Percentiles rank a stretch among this genome's conserved stretches.
These are phyloP conservation scores for Eupleurogrammus muticus DNA, from an alignment of 2,797 vertebrate genomes.

Conservation along the genomic window DNA sequence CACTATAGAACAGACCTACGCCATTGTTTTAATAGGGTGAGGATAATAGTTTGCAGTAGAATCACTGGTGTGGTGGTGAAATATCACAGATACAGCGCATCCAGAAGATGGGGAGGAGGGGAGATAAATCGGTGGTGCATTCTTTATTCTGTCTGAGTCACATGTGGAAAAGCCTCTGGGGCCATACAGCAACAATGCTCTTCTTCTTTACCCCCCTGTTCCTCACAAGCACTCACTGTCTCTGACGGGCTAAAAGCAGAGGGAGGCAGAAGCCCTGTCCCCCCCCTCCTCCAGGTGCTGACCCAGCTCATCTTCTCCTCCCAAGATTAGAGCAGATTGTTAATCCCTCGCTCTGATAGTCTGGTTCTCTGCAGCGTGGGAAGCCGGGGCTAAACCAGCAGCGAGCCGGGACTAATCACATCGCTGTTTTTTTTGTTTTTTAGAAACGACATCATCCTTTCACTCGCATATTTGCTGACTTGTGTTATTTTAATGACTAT, in stretches of 20 bases:
- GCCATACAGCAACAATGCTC: constrained; percentile 30
- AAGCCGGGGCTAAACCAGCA: constrained; percentile 49
- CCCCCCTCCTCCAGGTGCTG: constrained; percentile 55
- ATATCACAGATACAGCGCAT: constrained; percentile 57
- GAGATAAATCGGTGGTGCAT: constrained; percentile 25
- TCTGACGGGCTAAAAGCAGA: constrained; percentile 18
- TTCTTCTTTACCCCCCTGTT: constrained; percentile 26
- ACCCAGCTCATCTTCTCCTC: constrained; percentile 62
- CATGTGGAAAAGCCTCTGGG: constrained; percentile 35
- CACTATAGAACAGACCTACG: no score
- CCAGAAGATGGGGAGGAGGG: constrained; percentile 53
- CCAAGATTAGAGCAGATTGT: constrained; percentile 79
- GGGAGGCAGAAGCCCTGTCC: neutral
- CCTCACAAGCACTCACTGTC: constrained; percentile 9
- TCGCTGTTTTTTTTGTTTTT: no score
- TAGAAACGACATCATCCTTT: no score
- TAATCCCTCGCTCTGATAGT: constrained; percentile 70
- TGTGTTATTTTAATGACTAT: constrained; percentile 22
- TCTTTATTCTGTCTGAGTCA: constrained; percentile 42
- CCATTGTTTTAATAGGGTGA: no score
- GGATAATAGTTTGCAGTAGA: constrained; percentile 48
- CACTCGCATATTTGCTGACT: constrained; percentile 35
- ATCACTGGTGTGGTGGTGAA: constrained; percentile 56
- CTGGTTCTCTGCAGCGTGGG: no score
- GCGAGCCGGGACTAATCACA: constrained; percentile 43